Evolutionary conservation across 1,140 invertebrate genomes (phyloP), one percentile per base, ranked within the genome.

Genomic region (Teleogryllus occipitalis): DNA sequence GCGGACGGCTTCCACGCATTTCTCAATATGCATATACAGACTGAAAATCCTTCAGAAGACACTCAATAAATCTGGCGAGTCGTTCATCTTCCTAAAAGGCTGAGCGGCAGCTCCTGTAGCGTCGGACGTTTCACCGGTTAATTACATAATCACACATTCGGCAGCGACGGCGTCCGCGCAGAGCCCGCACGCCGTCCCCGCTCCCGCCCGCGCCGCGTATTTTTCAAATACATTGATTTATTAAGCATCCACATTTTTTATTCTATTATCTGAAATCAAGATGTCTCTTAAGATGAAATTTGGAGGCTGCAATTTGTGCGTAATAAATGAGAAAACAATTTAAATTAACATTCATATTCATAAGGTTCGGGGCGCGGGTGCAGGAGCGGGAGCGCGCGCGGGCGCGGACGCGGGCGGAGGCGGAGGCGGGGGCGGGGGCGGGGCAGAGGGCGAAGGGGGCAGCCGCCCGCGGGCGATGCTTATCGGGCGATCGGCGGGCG

Each of bases 301-400:
- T 18, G 54, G 54, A 65, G 54, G 54, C 54, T 65, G 54, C 54
- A 65, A 65, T 65, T 65, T 65, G 54, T 65, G 54, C 54, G 54
- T 65, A 65, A 65, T 65, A 65, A 65, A 65, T 65, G 54, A 65
- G 54, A 65, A 65, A 65, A 65, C 54, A 65, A 65, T 65, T 65
- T 65, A 65, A 65, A 65, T 65, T 65, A 65, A 65, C 54, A 65
- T 65, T 65, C 54, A 65, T 65, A 65, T 65, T 65, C 54, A 65
- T 65, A 65, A 65, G 54, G 54, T 65, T 65, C 54, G 54, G 18
- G 54, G 54, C 10, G 54, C 10, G 54, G 54, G 54, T 14, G 54
- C 18, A 65, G 10, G 54, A 14, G 54, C 10, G 54, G 54, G 18
- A 18, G 54, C 18, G 10, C 18, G 10, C 54, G 54, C 18, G 54